Conservation (phyloP, 2,113 vertebrate genomes). For the Geothlypis trichas region DNA sequence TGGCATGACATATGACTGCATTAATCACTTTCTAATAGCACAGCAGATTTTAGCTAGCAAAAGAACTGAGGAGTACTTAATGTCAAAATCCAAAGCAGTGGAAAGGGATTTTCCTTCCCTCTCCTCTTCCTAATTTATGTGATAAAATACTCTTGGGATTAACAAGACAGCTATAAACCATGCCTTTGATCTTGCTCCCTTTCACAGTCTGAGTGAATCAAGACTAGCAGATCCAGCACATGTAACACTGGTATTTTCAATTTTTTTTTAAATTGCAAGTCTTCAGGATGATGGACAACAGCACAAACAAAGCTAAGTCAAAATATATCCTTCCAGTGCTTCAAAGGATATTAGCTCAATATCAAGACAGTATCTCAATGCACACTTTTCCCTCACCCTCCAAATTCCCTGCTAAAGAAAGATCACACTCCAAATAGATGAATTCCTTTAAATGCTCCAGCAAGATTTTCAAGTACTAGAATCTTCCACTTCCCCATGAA, state of each 20-base stretch:
- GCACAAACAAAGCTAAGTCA: neutral
- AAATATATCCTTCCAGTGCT: neutral
- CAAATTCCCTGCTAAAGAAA: neutral
- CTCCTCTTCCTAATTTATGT: conserved; percentile 12
- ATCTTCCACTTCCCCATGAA: neutral
- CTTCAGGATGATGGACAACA: neutral
- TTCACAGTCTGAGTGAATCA: neutral
- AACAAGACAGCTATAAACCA: conserved; percentile 33
- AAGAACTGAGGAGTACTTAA: conserved; percentile 2
- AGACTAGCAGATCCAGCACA: neutral
- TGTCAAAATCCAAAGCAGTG: conserved; percentile 21
- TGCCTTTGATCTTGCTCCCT: conserved; percentile 58
- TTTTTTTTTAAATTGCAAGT: neutral
- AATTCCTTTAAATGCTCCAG: neutral
- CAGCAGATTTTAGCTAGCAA: conserved; percentile 7
- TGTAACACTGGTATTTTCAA: neutral
- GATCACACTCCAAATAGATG: neutral
- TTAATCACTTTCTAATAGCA: conserved; percentile 22
- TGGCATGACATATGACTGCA: neutral
- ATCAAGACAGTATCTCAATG: neutral
- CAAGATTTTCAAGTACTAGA: neutral
- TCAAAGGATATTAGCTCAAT: neutral
- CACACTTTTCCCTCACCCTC: neutral
- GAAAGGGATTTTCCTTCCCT: conserved; percentile 29
- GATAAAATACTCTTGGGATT: conserved; percentile 47